Evolutionary conservation across 2,113 vertebrate species (phyloP).

Genomic region (Notothenia rossii): DNA sequence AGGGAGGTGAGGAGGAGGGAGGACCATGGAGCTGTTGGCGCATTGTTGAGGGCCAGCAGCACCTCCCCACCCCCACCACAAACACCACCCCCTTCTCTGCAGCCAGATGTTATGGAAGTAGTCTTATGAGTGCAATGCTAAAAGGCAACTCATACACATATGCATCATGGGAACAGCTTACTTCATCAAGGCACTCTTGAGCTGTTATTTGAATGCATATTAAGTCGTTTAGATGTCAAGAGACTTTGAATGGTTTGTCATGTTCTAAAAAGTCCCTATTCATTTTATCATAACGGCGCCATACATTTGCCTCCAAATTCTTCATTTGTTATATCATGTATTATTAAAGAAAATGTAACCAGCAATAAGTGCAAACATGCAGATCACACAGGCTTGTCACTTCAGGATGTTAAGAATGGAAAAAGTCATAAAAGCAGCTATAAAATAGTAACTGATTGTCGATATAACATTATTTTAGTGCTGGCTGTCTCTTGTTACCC

Average conservation of each 20-base stretch:
- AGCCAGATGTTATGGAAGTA: constrained; percentile 69
- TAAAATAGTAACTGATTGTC: neutral
- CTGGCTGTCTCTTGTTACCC: constrained; percentile 71
- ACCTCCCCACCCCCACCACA: neutral
- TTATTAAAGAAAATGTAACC: neutral
- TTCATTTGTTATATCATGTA: neutral
- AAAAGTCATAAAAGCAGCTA: neutral
- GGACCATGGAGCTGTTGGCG: constrained; percentile 40
- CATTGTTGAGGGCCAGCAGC: constrained; percentile 50
- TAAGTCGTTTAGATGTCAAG: constrained; percentile 22
- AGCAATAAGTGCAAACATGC: neutral
- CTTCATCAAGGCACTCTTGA: constrained; percentile 21
- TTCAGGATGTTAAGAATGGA: neutral
- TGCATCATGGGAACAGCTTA: constrained; percentile 59
- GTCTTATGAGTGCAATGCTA: constrained; percentile 41
- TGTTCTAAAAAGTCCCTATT: constrained; percentile 13
- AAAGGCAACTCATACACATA: constrained; percentile 48
- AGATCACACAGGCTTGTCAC: neutral
- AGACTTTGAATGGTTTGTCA: constrained; percentile 21
- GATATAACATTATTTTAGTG: constrained; percentile 26
- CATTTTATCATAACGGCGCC: neutral
- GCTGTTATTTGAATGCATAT: constrained; percentile 28
- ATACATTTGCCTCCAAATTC: neutral
- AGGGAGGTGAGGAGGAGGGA: constrained; percentile 27
- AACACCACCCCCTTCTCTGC: constrained; percentile 18